phyloP scores from a whole-genome alignment of 2,113 vertebrate species.

The Odontesthes bonariensis region DNA sequence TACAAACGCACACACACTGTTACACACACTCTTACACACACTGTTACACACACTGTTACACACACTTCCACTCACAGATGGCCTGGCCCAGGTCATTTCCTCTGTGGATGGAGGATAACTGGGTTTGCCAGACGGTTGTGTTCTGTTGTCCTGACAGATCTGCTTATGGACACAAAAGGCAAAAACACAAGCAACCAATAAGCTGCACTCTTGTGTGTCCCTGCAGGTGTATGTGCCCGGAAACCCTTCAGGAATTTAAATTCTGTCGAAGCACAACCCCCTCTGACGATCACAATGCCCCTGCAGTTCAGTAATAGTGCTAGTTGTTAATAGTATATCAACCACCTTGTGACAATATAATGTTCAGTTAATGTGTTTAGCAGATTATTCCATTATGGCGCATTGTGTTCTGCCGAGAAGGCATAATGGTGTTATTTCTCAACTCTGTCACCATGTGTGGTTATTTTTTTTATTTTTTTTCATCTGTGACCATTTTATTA shows the following conservation, averaged over 20 bases:
- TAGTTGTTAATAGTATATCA: constrained; percentile 67
- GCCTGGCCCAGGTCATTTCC: constrained; percentile 81
- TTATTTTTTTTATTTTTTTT: constrained; percentile 37
- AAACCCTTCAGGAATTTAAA: constrained; percentile 38
- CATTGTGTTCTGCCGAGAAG: constrained; percentile 61
- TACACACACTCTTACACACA: constrained; percentile 31
- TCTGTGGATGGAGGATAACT: constrained; percentile 84
- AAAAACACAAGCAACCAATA: constrained; percentile 74
- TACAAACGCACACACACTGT: constrained; percentile 49
- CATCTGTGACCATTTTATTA: constrained; percentile 51
- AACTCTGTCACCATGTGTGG: constrained; percentile 68
- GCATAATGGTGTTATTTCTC: constrained; percentile 73
- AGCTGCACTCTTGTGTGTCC: not conserved
- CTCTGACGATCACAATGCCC: constrained; percentile 42
- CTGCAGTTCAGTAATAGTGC: constrained; percentile 55
- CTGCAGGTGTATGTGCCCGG: constrained; percentile 6
- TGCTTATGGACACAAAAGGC: constrained; percentile 80
- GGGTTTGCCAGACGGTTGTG: constrained; percentile 84
- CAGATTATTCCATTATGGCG: constrained; percentile 72
- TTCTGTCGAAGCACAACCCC: constrained; percentile 29
- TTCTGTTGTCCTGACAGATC: constrained; percentile 82
- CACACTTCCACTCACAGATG: constrained; percentile 76
- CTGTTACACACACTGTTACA: constrained; percentile 20
- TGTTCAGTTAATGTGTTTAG: constrained; percentile 75
- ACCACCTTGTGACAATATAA: constrained; percentile 69